Conservation (phyloP, 2,888 invertebrate genomes). For the Ornithoptera priamus region DNA sequence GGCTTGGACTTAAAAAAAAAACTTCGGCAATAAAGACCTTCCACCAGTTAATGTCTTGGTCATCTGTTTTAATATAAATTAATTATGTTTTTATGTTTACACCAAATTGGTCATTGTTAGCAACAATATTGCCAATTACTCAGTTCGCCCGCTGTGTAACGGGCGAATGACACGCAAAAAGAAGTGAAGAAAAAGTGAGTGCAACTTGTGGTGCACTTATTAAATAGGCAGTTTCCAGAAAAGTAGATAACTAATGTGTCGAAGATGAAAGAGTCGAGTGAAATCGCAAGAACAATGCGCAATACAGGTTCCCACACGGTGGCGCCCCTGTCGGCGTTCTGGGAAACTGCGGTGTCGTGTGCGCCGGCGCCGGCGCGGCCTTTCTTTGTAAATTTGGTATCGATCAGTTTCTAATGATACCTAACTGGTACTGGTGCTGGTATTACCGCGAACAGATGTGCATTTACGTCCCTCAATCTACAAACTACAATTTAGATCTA, state of each 20-base stretch:
- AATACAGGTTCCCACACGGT: slow-evolving; percentile 55
- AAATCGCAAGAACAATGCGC: slow-evolving; percentile 63
- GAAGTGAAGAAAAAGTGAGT: slow-evolving; percentile 8
- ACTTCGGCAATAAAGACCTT: too few species aligned
- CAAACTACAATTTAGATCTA: too few species aligned
- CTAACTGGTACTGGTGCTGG: too few species aligned
- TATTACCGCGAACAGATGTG: too few species aligned
- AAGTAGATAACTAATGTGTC: slow-evolving; percentile 30
- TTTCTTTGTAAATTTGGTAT: slow-evolving; percentile 65
- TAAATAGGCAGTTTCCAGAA: slow-evolving; percentile 29
- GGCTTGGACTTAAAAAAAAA: too few species aligned
- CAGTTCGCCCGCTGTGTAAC: neutral
- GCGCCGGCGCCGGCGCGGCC: slow-evolving; percentile 38
- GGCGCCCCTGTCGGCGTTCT: slow-evolving; percentile 58
- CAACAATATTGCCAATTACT: neutral
- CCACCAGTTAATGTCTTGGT: too few species aligned
- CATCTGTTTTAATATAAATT: too few species aligned
- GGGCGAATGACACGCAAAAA: slow-evolving; percentile 1
- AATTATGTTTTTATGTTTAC: too few species aligned
- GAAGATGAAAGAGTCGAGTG: slow-evolving; percentile 51
- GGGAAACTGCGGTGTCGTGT: slow-evolving; percentile 53
- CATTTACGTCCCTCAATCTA: too few species aligned
- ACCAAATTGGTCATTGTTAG: neutral
- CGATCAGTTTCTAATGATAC: slow-evolving; percentile 37
- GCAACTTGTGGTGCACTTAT: slow-evolving; percentile 6